phyloP scores from a whole-genome alignment of 37 sponge, comb jelly and placozoan species.

The Cladorhizidae sp. region DNA sequence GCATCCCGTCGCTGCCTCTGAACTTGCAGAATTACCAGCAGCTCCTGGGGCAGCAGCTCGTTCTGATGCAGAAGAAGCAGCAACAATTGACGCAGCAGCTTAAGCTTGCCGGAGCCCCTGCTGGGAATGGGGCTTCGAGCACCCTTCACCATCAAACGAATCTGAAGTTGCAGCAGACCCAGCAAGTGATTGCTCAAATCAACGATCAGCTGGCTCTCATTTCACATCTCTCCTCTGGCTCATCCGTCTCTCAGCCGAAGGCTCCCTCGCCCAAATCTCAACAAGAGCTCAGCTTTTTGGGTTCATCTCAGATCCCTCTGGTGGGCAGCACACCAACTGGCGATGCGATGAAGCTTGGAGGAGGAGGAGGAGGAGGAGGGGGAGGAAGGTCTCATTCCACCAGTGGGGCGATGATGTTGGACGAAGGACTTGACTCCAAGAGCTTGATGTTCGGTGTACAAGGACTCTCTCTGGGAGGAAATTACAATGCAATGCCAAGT shows the following conservation, averaged over 20 bases:
- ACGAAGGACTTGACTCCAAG: neutral
- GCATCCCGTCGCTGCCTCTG: neutral
- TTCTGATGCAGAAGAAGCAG: constrained; percentile 25
- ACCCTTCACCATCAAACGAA: neutral
- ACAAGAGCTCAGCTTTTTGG: neutral
- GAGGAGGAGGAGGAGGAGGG: neutral
- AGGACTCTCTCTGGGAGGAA: constrained; percentile 7
- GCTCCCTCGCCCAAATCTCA: neutral
- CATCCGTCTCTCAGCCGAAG: neutral
- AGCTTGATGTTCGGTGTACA: constrained; percentile 16
- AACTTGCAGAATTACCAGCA: constrained; percentile 34
- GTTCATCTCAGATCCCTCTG: neutral
- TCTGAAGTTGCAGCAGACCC: constrained; percentile 22
- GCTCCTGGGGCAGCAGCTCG: constrained; percentile 34
- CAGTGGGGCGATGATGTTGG: neutral
- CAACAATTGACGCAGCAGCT: constrained; percentile 45
- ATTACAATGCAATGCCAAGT: constrained; percentile 6
- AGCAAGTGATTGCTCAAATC: constrained; percentile 24
- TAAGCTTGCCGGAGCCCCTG: neutral
- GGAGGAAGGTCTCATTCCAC: constrained; percentile 4
- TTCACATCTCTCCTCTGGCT: constrained; percentile 15
- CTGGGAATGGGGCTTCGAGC: neutral
- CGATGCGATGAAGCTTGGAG: neutral
- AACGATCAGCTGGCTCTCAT: constrained; percentile 48
- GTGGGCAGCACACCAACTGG: neutral